Conservation (phyloP, 2,888 invertebrate genomes). For the Pegoplata infirma region DNA sequence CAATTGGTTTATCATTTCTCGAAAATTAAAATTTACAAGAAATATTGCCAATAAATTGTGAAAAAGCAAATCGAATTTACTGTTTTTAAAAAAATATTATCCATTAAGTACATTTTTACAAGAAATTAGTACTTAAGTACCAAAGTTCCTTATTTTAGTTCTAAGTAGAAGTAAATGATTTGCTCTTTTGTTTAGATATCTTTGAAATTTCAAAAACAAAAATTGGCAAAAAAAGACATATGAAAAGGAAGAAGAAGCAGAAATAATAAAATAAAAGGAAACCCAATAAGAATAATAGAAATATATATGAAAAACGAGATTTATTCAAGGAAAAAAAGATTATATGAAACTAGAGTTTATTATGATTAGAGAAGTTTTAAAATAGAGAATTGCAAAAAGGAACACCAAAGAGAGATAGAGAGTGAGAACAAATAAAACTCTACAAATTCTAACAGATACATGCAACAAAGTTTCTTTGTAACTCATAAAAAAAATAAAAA, state of each 20-base stretch:
- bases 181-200: not conserved
- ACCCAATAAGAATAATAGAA: conserved; percentile 10
- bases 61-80: too few relatives aligned
- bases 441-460: conserved; percentile 62
- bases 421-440: conserved; percentile 32
- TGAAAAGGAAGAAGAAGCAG: not conserved
- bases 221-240: not conserved
- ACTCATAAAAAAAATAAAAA: too few relatives aligned
- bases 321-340: conserved; percentile 22
- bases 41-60: too few relatives aligned
- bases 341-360: conserved; percentile 14
- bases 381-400: not conserved
- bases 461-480: conserved; percentile 64
- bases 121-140: too few relatives aligned
- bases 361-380: not conserved
- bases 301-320: not conserved
- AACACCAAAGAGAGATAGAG: not conserved
- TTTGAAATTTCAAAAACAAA: not conserved
- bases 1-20: too few relatives aligned
- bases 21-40: too few relatives aligned
- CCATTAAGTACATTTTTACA: too few relatives aligned
- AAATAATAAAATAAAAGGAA: not conserved
- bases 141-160: too few relatives aligned
- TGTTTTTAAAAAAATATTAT: too few relatives aligned
- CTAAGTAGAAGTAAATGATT: not conserved